phyloP scores from a whole-genome alignment of 2,888 invertebrate species.

The Toxonevra muliebris region DNA sequence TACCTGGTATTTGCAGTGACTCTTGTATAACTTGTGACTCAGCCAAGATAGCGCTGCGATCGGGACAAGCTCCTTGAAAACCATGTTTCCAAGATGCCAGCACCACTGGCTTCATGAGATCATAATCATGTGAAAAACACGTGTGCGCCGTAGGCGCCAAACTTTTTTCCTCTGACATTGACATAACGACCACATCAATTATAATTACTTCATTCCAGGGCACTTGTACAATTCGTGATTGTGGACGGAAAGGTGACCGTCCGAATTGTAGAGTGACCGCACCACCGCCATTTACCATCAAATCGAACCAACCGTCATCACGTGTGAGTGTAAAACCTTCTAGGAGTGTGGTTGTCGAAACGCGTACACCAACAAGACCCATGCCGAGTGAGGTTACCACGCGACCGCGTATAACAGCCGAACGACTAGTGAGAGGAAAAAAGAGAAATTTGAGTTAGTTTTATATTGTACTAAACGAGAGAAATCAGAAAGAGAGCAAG shows the following conservation, averaged over 20 bases:
- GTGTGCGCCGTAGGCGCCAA: slow-evolving; percentile 74
- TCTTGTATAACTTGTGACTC: slow-evolving; percentile 96
- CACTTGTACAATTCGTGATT: slow-evolving; percentile 87
- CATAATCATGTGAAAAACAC: slow-evolving; percentile 89
- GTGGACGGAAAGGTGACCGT: slow-evolving; percentile 87
- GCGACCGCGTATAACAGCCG: slow-evolving; percentile 95
- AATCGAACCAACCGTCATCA: slow-evolving; percentile 96
- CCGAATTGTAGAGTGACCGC: slow-evolving; percentile 96
- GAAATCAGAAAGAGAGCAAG: too few species aligned
- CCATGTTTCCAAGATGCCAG: slow-evolving; percentile 95
- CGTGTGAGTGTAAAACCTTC: slow-evolving; percentile 95
- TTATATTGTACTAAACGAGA: background rate
- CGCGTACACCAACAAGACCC: slow-evolving; percentile 94
- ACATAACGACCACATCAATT: slow-evolving; percentile 86
- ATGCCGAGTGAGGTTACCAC: slow-evolving; percentile 91
- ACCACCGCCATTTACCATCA: slow-evolving; percentile 98
- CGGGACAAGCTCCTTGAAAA: slow-evolving; percentile 94
- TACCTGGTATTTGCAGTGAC: slow-evolving; percentile 92
- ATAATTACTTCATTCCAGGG: slow-evolving; percentile 99
- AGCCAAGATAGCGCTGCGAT: slow-evolving; percentile 87
- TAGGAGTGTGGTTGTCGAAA: slow-evolving; percentile 91
- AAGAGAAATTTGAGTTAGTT: slow-evolving; percentile 13
- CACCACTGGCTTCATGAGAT: slow-evolving; percentile 91
- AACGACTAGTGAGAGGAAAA: slow-evolving; percentile 74
- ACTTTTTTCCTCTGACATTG: slow-evolving; percentile 81